Evolutionary conservation across 2,113 vertebrate genomes (phyloP).

Genomic region (Brachionichthys hirsutus): DNA sequence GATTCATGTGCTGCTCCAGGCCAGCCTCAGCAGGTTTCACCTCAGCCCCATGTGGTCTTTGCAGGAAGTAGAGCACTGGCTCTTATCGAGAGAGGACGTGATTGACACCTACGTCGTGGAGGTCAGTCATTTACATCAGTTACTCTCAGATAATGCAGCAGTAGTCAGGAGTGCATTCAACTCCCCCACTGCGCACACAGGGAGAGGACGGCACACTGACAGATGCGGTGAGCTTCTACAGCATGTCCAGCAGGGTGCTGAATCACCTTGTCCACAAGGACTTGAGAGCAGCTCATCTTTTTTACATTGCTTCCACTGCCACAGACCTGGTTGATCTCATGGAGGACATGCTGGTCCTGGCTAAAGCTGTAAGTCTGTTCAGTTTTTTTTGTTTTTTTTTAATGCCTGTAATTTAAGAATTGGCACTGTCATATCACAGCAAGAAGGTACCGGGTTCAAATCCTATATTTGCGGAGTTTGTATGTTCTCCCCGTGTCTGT

Average conservation of each 20-base stretch:
- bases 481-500: too few species aligned
- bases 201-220: constrained; percentile 80
- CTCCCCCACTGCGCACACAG: constrained; percentile 63
- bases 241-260: constrained; percentile 85
- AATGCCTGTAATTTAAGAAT: neutral
- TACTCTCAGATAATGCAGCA: neutral
- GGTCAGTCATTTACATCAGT: constrained; percentile 69
- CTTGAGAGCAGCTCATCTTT: constrained; percentile 88
- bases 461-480: too few species aligned
- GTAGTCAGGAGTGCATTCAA: neutral
- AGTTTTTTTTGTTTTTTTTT: neutral
- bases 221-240: constrained; percentile 92
- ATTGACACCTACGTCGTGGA: constrained; percentile 93
- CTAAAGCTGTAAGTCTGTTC: constrained; percentile 85
- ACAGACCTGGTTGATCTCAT: constrained; percentile 86
- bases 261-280: constrained; percentile 88
- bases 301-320: constrained; percentile 83
- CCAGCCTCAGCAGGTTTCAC: constrained; percentile 84
- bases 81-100: constrained; percentile 88
- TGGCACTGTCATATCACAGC: too few species aligned
- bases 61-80: constrained; percentile 91
- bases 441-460: too few species aligned
- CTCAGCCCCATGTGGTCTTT: constrained; percentile 81
- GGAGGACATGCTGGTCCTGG: constrained; percentile 87
- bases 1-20: constrained; percentile 80